Evolutionary conservation across 2,113 vertebrate genomes (phyloP).

Genomic region (Nanger granti): DNA sequence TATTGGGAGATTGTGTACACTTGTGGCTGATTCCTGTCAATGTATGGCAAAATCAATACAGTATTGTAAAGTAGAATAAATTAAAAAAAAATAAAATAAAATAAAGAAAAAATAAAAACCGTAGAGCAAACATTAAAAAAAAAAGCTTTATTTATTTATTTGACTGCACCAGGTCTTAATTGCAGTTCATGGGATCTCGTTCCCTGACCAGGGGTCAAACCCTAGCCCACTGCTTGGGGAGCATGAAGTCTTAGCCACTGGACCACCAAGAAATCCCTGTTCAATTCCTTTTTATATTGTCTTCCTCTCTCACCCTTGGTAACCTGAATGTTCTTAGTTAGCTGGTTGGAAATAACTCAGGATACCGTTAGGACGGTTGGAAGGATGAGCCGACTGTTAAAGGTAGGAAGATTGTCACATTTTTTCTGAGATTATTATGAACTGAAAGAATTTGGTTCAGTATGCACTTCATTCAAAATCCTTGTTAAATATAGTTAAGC

Average conservation of each 20-base stretch:
- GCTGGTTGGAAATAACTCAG: background rate
- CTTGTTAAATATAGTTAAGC: background rate
- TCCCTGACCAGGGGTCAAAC: background rate
- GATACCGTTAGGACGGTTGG: background rate
- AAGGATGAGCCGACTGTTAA: background rate
- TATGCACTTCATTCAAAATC: background rate
- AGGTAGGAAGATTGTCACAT: background rate
- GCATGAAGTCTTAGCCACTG: background rate
- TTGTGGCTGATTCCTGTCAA: no score
- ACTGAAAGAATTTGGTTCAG: constrained; percentile 22
- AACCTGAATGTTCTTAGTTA: background rate
- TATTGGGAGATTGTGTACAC: no score
- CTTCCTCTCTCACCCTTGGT: background rate
- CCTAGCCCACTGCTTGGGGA: background rate
- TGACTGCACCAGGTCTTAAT: background rate
- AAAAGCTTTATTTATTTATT: background rate
- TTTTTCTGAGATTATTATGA: constrained; percentile 27
- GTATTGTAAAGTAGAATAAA: no score
- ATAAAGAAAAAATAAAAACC: no score
- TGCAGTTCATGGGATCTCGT: background rate
- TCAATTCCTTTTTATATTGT: background rate
- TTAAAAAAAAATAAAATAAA: no score
- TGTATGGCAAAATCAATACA: no score
- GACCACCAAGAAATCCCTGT: background rate
- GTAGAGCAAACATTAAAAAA: no score